Evolutionary conservation across 1,140 invertebrate genomes (phyloP), one percentile per base, ranked within the genome.

Genomic region (Drosophila rufa): DNA sequence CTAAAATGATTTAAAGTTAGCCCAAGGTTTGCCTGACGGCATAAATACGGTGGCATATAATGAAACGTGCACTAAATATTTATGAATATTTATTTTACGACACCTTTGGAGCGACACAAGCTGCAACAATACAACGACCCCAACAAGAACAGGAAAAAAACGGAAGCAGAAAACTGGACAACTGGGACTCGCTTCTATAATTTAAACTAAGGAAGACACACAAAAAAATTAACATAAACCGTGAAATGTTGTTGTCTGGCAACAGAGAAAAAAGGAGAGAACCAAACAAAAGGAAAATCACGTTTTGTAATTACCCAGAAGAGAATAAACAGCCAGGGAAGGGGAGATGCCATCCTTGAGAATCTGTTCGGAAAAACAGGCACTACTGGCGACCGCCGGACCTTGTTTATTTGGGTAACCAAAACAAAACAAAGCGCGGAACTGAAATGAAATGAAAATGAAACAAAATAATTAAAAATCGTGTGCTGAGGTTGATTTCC

Each of bases 1-100:
- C n/a, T 30, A 53, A 53, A 17, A 67, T 36, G 5, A 38, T 59
- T 50, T 66, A 36, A 38, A 40, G 47, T 67, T 47, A 48, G 45
- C 76, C 48, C 76, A 65, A 50, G 69, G 84, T 65, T 45, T 17
- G 55, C 65, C 68, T 59, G 66, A 43, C 40, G 65, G 68, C 76
- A 40, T 51, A 66, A 75, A 66, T 59, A 53, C 53, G 46, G 66
- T 66, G 62, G 36, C 62, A 89, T 68, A 74, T 87, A 80, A 87
- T 83, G 83, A 87, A 87, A 87, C 84, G 84, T 89, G 84, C 77
- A 75, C 80, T 80, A 89, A 83, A 87, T 87, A 87, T 87, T 87
- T 89, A 87, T 87, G 84, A 80, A 87, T 75, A 79, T 89, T 84
- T 79, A 84, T 83, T 87, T 87, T 83, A 87, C 74, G 84, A 89